Percentiles rank a stretch among this genome's conserved stretches.
phyloP scores from a whole-genome alignment of 2,888 invertebrate species.

The Caenorhabditis zanzibari region DNA sequence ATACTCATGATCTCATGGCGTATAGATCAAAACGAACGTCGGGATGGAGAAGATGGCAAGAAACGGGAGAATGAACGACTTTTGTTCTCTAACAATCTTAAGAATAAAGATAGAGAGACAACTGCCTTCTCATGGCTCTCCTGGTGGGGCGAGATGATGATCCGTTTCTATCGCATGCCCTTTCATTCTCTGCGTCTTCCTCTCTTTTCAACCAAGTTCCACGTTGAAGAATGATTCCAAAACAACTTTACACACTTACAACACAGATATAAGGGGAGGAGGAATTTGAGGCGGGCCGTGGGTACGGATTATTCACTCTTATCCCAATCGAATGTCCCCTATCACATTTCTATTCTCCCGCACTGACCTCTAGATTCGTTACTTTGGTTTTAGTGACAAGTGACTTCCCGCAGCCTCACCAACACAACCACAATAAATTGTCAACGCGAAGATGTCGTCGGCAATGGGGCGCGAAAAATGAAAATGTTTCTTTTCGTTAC shows the following conservation, averaged over 20 bases:
- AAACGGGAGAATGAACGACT: conserved; percentile 35
- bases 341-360: conserved; percentile 46
- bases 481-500: conserved; percentile 35
- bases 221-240: conserved; percentile 38
- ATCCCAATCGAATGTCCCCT: conserved; percentile 10
- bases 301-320: conserved; percentile 38
- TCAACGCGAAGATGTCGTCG: conserved; percentile 38
- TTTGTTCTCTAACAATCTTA: conserved; percentile 38
- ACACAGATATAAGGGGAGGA: conserved; percentile 31
- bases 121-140: conserved; percentile 59
- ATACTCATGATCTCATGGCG: conserved; percentile 66
- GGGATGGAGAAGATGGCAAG: background rate
- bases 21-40: conserved; percentile 31
- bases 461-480: conserved; percentile 39
- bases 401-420: conserved; percentile 37
- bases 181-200: conserved; percentile 51
- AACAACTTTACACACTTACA: conserved; percentile 58
- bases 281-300: conserved; percentile 7
- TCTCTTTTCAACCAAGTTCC: conserved; percentile 38
- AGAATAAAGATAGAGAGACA: conserved; percentile 42
- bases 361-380: conserved; percentile 33
- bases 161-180: conserved; percentile 55
- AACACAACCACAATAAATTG: conserved; percentile 61
- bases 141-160: conserved; percentile 51
- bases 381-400: conserved; percentile 45